These are phyloP conservation scores for Myotis planiceps DNA, from an alignment of 2,797 vertebrate genomes.

Conservation along the genomic window DNA sequence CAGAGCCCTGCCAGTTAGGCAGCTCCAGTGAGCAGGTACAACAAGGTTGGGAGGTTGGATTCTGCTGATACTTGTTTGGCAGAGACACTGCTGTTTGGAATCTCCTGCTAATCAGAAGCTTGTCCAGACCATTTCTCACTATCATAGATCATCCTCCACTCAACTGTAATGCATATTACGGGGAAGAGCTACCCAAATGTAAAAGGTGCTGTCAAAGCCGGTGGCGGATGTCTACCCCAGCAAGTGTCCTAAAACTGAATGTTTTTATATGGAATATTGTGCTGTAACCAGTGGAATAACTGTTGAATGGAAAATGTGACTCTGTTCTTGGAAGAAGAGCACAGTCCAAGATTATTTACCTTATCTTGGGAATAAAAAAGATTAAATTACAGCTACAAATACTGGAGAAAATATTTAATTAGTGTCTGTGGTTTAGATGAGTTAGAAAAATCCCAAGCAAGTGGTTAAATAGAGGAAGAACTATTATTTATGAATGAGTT, in stretches of 20 bases:
- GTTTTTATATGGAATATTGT: conserved; percentile 27
- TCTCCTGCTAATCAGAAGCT: conserved; percentile 64
- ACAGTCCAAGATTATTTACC: not conserved
- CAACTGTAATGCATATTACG: conserved; percentile 58
- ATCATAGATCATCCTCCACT: not conserved
- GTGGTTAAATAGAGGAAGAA: not conserved
- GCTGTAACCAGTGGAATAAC: not conserved
- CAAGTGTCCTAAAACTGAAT: conserved; percentile 21
- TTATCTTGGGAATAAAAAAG: not conserved
- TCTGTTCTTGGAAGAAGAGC: not conserved
- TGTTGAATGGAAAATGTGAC: conserved; percentile 6
- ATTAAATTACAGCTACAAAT: not conserved
- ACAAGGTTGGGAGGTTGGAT: conserved; percentile 1
- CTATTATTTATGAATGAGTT: not conserved
- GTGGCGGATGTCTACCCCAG: not conserved
- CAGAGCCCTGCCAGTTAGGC: not conserved
- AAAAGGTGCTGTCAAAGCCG: conserved; percentile 47
- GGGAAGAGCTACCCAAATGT: not conserved
- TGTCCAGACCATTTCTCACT: conserved; percentile 21
- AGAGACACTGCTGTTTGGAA: conserved; percentile 34
- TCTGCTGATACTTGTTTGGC: conserved; percentile 62
- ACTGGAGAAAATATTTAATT: conserved; percentile 18
- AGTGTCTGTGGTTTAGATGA: not conserved
- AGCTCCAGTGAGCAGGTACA: not conserved
- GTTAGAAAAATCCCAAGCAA: not conserved